These are phyloP conservation scores for Piprites chloris DNA, from an alignment of 2,113 vertebrate genomes.

Conservation along the genomic window DNA sequence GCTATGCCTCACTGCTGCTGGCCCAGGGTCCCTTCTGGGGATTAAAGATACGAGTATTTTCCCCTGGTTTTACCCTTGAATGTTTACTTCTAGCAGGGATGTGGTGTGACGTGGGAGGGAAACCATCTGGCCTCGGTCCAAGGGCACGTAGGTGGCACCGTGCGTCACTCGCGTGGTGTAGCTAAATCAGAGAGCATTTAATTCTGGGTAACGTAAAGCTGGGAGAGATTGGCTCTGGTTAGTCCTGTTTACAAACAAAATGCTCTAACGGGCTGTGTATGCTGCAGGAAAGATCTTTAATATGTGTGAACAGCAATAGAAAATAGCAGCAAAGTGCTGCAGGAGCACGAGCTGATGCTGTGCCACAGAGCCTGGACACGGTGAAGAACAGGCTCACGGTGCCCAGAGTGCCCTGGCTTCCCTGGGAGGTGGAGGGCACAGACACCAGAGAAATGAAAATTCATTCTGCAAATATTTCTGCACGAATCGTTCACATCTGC, in stretches of 20 bases:
- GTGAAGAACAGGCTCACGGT: not conserved
- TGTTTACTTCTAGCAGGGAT: slow-evolving; percentile 4
- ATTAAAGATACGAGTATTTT: not conserved
- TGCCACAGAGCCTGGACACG: not conserved
- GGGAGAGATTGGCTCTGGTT: not conserved
- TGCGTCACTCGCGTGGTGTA: not conserved
- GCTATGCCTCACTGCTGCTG: not conserved
- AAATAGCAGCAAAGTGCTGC: not conserved
- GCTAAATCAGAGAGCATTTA: not conserved
- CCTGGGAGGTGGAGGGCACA: not conserved
- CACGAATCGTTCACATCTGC: not conserved
- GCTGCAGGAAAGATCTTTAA: not conserved
- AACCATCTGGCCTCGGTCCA: not conserved
- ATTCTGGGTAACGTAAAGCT: not conserved
- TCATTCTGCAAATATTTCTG: not conserved
- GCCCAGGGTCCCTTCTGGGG: not conserved
- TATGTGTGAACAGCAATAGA: not conserved
- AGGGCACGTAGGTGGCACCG: not conserved
- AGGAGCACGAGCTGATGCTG: not conserved
- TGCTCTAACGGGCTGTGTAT: not conserved
- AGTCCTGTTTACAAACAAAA: slow-evolving; percentile 3
- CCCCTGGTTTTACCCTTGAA: not conserved
- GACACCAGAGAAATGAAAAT: not conserved
- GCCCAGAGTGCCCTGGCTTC: not conserved
- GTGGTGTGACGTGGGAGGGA: not conserved